Conservation (phyloP, 2,888 invertebrate species). For the Linnaemya vulpina region DNA sequence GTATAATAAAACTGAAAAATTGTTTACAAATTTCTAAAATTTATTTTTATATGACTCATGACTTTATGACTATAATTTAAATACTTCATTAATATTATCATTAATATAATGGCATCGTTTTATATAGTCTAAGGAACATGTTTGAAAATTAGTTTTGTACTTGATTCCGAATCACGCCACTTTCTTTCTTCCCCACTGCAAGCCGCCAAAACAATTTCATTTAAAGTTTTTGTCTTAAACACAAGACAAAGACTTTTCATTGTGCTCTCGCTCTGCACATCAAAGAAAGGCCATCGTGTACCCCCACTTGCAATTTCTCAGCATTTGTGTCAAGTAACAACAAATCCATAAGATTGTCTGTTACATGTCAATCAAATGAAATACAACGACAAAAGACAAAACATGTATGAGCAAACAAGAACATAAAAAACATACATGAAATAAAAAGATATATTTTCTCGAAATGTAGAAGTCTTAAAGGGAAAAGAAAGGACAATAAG, state of each 20-base stretch:
- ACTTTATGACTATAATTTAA: no score
- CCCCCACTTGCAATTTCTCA: not conserved
- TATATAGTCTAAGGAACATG: no score
- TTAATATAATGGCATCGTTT: no score
- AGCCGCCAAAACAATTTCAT: not conserved
- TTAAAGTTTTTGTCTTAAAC: not conserved
- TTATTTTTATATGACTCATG: no score
- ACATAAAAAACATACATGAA: slow-evolving; percentile 22
- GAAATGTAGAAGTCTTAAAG: not conserved
- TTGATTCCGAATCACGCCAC: not conserved
- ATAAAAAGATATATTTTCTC: not conserved
- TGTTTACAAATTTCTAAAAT: no score
- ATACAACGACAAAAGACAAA: slow-evolving; percentile 40
- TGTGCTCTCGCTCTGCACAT: not conserved
- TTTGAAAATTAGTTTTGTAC: no score
- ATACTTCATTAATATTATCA: no score
- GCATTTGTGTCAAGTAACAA: slow-evolving; percentile 36
- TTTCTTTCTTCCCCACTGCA: not conserved
- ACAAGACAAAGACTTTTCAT: not conserved
- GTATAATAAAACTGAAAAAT: no score
- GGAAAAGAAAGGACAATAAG: not conserved
- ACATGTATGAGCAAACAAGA: slow-evolving; percentile 10
- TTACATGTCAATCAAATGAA: slow-evolving; percentile 63
- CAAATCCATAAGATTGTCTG: slow-evolving; percentile 59
- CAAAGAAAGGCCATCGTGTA: not conserved